Conservation (phyloP, 37 sponge, comb jelly and placozoan species). For the Oopsacas minuta region DNA sequence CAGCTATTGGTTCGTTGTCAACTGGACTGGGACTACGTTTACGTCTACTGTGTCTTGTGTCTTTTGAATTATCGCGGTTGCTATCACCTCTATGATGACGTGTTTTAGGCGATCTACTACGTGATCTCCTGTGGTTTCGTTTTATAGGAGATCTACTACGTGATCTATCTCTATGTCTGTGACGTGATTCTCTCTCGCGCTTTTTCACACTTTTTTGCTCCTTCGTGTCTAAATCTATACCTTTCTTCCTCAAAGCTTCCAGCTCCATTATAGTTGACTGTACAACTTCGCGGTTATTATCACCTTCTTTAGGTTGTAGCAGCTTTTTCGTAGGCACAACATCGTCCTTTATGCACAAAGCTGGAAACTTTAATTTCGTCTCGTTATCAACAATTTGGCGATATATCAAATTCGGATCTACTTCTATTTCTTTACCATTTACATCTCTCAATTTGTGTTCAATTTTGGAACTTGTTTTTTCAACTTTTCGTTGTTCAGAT, state of each 20-base stretch:
- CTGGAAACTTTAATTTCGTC: conserved; percentile 56
- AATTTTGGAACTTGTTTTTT: background rate
- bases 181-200: conserved; percentile 21
- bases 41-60: background rate
- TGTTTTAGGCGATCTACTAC: background rate
- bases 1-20: background rate
- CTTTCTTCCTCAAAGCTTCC: conserved; percentile 24
- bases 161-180: conserved; percentile 20
- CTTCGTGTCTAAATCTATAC: conserved; percentile 21
- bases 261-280: background rate
- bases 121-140: background rate
- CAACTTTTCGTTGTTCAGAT: background rate
- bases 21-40: conserved; percentile 22
- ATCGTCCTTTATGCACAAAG: conserved; percentile 60
- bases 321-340: conserved; percentile 15
- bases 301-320: conserved; percentile 18
- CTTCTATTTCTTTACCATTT: background rate
- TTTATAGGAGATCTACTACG: background rate
- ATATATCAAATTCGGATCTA: background rate
- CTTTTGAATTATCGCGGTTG: conserved; percentile 1
- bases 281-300: background rate
- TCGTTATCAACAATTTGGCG: background rate
- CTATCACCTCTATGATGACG: background rate
- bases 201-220: background rate
- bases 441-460: background rate